Evolutionary conservation across 2,113 vertebrate genomes (phyloP).

Genomic region (Brachyistius frenatus): DNA sequence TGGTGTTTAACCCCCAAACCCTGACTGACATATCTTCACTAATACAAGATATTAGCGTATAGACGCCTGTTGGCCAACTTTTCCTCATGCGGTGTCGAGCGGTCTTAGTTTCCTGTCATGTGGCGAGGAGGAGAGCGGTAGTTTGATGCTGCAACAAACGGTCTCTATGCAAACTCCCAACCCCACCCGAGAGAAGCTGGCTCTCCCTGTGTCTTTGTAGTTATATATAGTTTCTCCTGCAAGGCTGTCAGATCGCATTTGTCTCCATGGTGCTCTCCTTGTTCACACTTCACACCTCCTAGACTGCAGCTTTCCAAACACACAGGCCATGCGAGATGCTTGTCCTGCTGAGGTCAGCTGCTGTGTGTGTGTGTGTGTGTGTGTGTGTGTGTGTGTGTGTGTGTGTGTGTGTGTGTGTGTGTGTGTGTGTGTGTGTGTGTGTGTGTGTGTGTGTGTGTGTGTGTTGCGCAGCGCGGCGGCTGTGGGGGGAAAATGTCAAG

Average conservation of each 20-base stretch:
- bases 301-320: conserved; percentile 49
- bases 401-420: conserved; percentile 23
- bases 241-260: conserved; percentile 74
- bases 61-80: conserved; percentile 21
- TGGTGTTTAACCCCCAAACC: not conserved
- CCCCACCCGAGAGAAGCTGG: conserved; percentile 35
- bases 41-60: conserved; percentile 7
- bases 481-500: conserved; percentile 52
- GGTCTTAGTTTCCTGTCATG: conserved; percentile 28
- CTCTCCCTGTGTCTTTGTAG: conserved; percentile 64
- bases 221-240: conserved; percentile 77
- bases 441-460: conserved; percentile 13
- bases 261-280: conserved; percentile 59
- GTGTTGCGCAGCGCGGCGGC: conserved; percentile 5
- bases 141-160: conserved; percentile 53
- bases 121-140: not conserved
- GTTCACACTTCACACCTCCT: conserved; percentile 70
- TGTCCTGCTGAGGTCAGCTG: conserved; percentile 68
- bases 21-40: conserved; percentile 23
- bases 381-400: conserved; percentile 12
- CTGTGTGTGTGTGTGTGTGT: conserved; percentile 5
- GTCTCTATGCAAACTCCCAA: conserved; percentile 2
- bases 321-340: conserved; percentile 38
- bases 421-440: conserved; percentile 3
- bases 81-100: conserved; percentile 4